Conservation (phyloP, 2,797 vertebrate species). For the Eulemur mongoz region DNA sequence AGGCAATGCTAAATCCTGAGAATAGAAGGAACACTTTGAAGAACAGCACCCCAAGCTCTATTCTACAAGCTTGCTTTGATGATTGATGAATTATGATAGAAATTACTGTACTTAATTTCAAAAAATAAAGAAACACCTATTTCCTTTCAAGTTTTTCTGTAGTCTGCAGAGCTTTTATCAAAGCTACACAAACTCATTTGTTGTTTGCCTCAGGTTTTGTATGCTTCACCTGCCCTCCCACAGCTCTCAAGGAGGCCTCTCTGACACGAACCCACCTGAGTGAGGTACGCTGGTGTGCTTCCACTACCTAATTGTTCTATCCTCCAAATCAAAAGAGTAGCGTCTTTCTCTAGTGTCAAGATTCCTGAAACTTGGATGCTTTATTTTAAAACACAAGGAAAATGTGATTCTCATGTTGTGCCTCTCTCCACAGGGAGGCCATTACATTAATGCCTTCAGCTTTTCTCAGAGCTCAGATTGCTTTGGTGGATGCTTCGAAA, state of each 20-base stretch:
- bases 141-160: slow-evolving; percentile 50
- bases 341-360: background rate
- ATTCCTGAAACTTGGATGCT: background rate
- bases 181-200: background rate
- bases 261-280: background rate
- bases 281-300: background rate
- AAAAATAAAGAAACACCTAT: slow-evolving; percentile 29
- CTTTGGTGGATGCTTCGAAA: slow-evolving; percentile 59
- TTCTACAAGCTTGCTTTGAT: background rate
- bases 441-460: slow-evolving; percentile 32
- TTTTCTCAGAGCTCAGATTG: slow-evolving; percentile 35
- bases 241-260: background rate
- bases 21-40: background rate
- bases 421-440: slow-evolving; percentile 44
- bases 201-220: background rate
- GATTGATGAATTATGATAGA: slow-evolving; percentile 37
- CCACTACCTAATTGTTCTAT: background rate
- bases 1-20: background rate
- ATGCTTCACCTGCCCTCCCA: background rate
- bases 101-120: slow-evolving; percentile 45
- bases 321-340: background rate
- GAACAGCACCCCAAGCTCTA: background rate
- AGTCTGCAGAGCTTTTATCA: background rate
- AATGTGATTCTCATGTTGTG: background rate
- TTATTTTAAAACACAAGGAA: slow-evolving; percentile 51